These are phyloP conservation scores for Lasioglossum zephyrum DNA, from an alignment of 2,888 invertebrate species.

Conservation along the genomic window DNA sequence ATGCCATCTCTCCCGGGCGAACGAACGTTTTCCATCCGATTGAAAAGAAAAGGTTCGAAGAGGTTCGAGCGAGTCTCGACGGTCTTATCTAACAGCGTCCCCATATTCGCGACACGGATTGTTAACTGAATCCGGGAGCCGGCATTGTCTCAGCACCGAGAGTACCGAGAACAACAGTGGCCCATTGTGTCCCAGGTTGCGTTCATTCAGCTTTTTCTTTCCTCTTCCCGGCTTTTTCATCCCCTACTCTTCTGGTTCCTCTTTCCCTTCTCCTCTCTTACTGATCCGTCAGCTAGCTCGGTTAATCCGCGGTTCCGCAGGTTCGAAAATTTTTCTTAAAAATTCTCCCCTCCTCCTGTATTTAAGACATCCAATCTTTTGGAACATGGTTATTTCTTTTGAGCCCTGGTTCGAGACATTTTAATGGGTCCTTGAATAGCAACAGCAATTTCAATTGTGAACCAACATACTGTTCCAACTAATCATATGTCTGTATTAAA, in stretches of 20 bases:
- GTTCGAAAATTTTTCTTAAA: too few species aligned
- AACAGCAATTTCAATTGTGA: too few species aligned
- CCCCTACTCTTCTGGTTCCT: neutral
- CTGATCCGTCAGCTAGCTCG: neutral
- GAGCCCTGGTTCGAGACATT: too few species aligned
- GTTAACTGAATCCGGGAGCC: constrained; percentile 76
- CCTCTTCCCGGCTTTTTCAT: constrained; percentile 39
- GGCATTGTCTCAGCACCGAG: constrained; percentile 73
- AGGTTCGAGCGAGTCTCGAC: constrained; percentile 59
- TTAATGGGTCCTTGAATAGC: too few species aligned
- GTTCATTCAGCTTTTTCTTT: constrained; percentile 68
- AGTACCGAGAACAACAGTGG: constrained; percentile 71
- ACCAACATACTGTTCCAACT: too few species aligned
- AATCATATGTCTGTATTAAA: too few species aligned
- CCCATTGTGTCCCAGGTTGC: constrained; percentile 73
- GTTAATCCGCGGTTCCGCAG: neutral
- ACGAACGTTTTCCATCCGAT: constrained; percentile 49
- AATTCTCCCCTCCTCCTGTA: too few species aligned
- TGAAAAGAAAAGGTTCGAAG: constrained; percentile 54
- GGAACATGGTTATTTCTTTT: too few species aligned
- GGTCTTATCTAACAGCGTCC: constrained; percentile 74
- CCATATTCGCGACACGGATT: constrained; percentile 74
- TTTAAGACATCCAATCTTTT: too few species aligned
- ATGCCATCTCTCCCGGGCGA: constrained; percentile 39
- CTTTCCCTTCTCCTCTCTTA: constrained; percentile 20